Evolutionary conservation across 2,888 invertebrate genomes (phyloP).

Genomic region (Panopea generosa): DNA sequence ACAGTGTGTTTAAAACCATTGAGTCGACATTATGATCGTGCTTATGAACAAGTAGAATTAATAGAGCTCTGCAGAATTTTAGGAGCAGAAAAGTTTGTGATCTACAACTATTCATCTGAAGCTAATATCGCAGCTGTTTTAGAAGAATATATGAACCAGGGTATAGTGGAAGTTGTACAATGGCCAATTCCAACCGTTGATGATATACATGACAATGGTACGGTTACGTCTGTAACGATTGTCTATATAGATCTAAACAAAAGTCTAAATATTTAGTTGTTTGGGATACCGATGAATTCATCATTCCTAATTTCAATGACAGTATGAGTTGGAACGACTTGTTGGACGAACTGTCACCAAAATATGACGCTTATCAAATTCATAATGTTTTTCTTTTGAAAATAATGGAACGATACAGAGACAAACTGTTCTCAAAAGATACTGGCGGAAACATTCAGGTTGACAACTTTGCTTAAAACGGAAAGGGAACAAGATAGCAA

Average conservation of each 20-base stretch:
- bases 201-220: slow-evolving; percentile 69
- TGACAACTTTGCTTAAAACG: slow-evolving; percentile 62
- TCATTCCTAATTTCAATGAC: slow-evolving; percentile 71
- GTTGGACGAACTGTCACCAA: no score
- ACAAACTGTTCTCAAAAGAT: no score
- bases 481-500: slow-evolving; percentile 58
- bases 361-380: slow-evolving; percentile 44
- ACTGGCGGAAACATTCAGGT: slow-evolving; percentile 60
- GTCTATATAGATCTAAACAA: slow-evolving; percentile 76
- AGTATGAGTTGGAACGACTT: no score
- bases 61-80: slow-evolving; percentile 78
- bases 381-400: slow-evolving; percentile 69
- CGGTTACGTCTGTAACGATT: slow-evolving; percentile 81
- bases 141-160: slow-evolving; percentile 64
- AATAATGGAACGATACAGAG: slow-evolving; percentile 60
- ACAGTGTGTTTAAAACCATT: slow-evolving; percentile 72
- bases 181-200: slow-evolving; percentile 77
- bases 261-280: slow-evolving; percentile 72
- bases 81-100: slow-evolving; percentile 76
- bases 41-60: slow-evolving; percentile 79
- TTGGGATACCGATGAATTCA: slow-evolving; percentile 81
- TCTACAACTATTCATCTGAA: slow-evolving; percentile 75
- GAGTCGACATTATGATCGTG: slow-evolving; percentile 66
- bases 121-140: slow-evolving; percentile 70
- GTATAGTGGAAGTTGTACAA: slow-evolving; percentile 69